A percentile compares a stretch with the other conserved stretches of the same genome.
phyloP scores from a whole-genome alignment of 2,113 vertebrate genomes.

The Meriones unguiculatus region DNA sequence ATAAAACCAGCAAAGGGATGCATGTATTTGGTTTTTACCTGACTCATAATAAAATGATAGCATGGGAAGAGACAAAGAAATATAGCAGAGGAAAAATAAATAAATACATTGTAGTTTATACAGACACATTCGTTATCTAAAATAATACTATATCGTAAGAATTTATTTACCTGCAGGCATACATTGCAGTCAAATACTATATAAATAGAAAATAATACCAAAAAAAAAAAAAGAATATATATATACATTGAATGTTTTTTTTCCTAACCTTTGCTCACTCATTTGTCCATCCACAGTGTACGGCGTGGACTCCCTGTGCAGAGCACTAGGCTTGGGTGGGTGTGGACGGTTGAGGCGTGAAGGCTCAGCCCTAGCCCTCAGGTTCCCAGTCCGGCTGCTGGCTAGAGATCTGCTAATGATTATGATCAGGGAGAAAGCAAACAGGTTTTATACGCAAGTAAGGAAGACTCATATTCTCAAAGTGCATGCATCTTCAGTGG shows the following conservation, averaged over 20 bases:
- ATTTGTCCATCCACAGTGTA: background rate
- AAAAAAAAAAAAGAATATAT: background rate
- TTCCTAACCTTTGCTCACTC: background rate
- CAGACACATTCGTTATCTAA: slow-evolving; percentile 8
- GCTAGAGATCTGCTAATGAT: background rate
- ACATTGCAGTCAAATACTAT: too few relatives aligned
- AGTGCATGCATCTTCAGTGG: background rate
- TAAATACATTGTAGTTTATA: background rate
- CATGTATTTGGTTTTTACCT: background rate
- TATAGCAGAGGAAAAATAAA: background rate
- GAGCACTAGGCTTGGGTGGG: background rate
- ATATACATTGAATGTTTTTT: background rate
- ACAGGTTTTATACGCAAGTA: background rate
- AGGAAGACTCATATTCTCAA: background rate
- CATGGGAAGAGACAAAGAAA: background rate
- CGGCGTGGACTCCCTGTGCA: background rate
- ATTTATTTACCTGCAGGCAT: background rate
- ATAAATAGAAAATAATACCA: too few relatives aligned
- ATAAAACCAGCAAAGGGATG: background rate
- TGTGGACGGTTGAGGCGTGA: background rate
- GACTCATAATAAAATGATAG: background rate
- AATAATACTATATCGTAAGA: background rate
- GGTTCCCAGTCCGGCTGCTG: too few relatives aligned
- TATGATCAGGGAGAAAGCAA: background rate
- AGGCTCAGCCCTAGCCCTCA: background rate